A percentile compares a stretch with the other conserved stretches of the same genome.
Conservation (phyloP, 1,140 invertebrate species). For the Diorhabda elongata region DNA sequence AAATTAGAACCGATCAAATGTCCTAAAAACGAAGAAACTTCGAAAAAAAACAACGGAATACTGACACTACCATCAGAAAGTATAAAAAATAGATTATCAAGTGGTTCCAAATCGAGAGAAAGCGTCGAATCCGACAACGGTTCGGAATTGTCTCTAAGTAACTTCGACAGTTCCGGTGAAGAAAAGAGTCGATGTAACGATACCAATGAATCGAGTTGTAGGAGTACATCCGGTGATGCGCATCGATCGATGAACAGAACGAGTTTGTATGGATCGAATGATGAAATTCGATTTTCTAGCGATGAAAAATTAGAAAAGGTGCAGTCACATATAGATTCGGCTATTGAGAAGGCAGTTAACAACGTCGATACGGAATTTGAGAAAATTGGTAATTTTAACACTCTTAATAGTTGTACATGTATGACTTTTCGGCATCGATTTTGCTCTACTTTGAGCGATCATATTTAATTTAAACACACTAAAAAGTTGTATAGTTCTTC, state of each 20-base stretch:
- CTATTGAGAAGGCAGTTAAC: conserved; percentile 20
- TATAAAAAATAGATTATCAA: conserved; percentile 27
- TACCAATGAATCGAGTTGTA: not conserved
- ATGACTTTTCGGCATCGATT: no score
- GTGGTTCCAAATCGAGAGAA: conserved; percentile 5
- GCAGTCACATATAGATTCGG: conserved; percentile 6
- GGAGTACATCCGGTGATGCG: no score
- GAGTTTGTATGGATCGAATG: not conserved
- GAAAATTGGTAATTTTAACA: conserved; percentile 29
- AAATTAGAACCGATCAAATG: conserved; percentile 29
- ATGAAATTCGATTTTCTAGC: conserved; percentile 13
- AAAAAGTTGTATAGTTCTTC: no score
- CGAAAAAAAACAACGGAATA: conserved; percentile 16
- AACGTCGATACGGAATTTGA: conserved; percentile 29
- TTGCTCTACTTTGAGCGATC: no score
- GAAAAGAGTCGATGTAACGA: conserved; percentile 7
- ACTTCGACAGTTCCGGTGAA: not conserved
- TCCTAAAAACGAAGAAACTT: conserved; percentile 8
- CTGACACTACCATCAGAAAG: conserved; percentile 25
- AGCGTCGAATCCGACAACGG: not conserved
- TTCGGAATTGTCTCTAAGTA: conserved; percentile 10
- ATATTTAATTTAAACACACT: no score
- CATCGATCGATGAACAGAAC: not conserved
- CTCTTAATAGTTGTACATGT: no score
- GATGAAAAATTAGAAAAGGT: conserved; percentile 24